These are phyloP conservation scores for Pelobates fuscus DNA, from an alignment of 2,113 vertebrate genomes.

Conservation along the genomic window DNA sequence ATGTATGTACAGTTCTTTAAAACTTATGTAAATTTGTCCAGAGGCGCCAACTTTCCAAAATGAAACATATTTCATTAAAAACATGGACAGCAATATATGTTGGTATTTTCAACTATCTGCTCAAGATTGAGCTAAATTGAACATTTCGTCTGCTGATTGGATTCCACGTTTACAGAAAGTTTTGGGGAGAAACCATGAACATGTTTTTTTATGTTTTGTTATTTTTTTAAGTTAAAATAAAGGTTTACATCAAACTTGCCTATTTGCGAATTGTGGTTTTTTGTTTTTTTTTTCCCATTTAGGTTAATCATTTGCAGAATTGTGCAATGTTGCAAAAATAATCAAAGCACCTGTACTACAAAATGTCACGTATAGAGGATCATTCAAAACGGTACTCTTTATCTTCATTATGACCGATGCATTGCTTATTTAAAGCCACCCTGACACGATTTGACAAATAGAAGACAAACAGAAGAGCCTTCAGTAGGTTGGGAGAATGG, in stretches of 20 bases:
- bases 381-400: too few species aligned
- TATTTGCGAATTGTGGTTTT: not conserved
- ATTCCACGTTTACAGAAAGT: constrained; percentile 42
- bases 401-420: too few species aligned
- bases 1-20: constrained; percentile 24
- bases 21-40: constrained; percentile 5
- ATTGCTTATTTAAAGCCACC: too few species aligned
- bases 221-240: constrained; percentile 41
- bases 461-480: too few species aligned
- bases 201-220: constrained; percentile 19
- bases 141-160: constrained; percentile 38
- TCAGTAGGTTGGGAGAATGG: too few species aligned
- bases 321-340: too few species aligned
- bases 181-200: constrained; percentile 20
- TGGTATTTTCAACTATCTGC: not conserved
- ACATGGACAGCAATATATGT: constrained; percentile 38
- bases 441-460: too few species aligned
- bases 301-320: too few species aligned
- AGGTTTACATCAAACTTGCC: constrained; percentile 12
- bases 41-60: constrained; percentile 16
- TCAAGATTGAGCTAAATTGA: not conserved
- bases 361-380: too few species aligned
- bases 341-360: too few species aligned
- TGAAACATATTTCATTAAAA: constrained; percentile 4
- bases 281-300: not conserved